Evolutionary conservation across 1,140 invertebrate genomes (phyloP), one percentile per base, ranked within the genome.

Genomic region (Sweltsa coloradensis): DNA sequence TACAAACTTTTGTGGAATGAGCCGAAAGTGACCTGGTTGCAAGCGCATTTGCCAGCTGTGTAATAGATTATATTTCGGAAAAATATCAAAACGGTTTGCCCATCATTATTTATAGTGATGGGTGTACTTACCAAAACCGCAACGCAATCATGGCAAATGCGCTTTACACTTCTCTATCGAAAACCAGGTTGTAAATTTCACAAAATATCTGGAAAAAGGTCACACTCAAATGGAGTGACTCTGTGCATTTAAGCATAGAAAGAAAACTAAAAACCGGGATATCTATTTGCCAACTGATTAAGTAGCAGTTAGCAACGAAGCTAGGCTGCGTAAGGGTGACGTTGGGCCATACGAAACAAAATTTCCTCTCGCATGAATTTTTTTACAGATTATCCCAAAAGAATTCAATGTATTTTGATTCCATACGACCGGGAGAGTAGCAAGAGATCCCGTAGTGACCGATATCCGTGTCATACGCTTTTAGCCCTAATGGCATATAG

Each of bases 141-240:
- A 59, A 59, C 41, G 21, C 47, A n/a, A 48, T 55, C 5, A 21
- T 59, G 14, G 49, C 56, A 13, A 58, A 55, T 51, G 51, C 56
- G 13, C 41, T 55, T 21, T 46, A n/a, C 13, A 27, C 19, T 48
- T 52, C 29, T 42, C 59, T 18, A 31, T 26, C 6, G 45, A 51
- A 18, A 41, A 45, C 5, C 26, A 47, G 7, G 49, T 57, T 22
- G 50, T 46, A 6, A 55, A 60, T 27, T 43, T 25, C 23, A 59
- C 60, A 47, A 61, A 62, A 42, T 60, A 51, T 43, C 46, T 62
- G 4, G 57, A 57, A 42, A 54, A n/a, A 53, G 34, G 41, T 34
- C 37, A 58, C 59, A 43, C 50, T 26, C n/a, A 50, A 57, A 22
- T 56, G 59, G 34, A 43, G 34, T 43, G 34, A 51, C 51, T 24